Percentiles rank a stretch among this genome's conserved stretches.
These are phyloP conservation scores for Babylonia areolata DNA, from an alignment of 1,140 invertebrate genomes.

Conservation along the genomic window DNA sequence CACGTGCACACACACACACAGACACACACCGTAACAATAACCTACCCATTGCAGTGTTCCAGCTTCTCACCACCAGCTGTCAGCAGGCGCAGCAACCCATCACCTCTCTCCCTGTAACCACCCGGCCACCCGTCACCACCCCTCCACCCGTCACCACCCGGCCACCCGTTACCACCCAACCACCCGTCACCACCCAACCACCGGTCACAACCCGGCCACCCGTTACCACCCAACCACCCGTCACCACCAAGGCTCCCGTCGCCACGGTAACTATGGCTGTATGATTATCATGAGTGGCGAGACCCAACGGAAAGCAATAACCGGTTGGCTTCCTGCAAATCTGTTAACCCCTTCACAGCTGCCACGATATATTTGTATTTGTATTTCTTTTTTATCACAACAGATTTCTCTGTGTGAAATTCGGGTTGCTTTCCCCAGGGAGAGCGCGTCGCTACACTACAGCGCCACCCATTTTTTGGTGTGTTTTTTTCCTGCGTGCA, in stretches of 20 bases:
- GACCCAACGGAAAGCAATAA: too few relatives aligned
- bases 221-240: not conserved
- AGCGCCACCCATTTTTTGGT: too few relatives aligned
- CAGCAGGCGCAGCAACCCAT: not conserved
- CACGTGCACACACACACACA: not conserved
- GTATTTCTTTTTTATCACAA: too few relatives aligned
- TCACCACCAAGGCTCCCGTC: not conserved
- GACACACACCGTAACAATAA: not conserved
- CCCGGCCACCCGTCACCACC: not conserved
- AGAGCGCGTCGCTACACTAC: too few relatives aligned
- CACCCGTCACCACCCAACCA: not conserved
- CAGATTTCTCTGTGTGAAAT: too few relatives aligned
- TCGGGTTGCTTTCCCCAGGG: too few relatives aligned
- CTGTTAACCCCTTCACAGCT: too few relatives aligned
- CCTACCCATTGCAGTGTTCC: not conserved
- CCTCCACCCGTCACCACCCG: not conserved
- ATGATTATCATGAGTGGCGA: too few relatives aligned
- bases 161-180: not conserved
- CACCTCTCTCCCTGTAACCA: not conserved
- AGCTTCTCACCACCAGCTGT: not conserved
- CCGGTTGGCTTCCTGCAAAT: too few relatives aligned
- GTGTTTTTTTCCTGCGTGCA: too few relatives aligned
- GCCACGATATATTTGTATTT: too few relatives aligned
- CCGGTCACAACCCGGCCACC: not conserved
- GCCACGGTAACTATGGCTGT: not conserved